These are phyloP conservation scores for Carlito syrichta DNA, from an alignment of 2,113 vertebrate genomes.

Conservation along the genomic window DNA sequence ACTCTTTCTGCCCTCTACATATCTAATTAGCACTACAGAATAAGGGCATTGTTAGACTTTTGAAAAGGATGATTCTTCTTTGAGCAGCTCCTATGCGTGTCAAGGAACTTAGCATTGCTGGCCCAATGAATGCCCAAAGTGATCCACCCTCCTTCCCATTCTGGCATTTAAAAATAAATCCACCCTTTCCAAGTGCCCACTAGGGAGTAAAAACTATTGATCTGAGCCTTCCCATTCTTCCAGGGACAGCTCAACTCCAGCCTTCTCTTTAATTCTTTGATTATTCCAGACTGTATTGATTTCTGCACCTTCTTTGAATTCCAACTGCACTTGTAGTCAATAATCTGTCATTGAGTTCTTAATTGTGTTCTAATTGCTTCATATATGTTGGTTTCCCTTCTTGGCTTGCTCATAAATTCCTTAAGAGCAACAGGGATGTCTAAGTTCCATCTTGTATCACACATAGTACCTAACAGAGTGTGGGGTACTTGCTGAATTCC, in stretches of 20 bases:
- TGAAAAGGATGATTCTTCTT: background rate
- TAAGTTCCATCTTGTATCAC: background rate
- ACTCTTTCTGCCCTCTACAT: background rate
- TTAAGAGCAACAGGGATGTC: background rate
- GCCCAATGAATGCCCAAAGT: background rate
- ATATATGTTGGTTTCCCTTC: background rate
- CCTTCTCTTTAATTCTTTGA: slow-evolving; percentile 31
- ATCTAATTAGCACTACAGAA: background rate
- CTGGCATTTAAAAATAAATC: background rate
- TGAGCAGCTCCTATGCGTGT: background rate
- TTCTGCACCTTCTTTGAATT: slow-evolving; percentile 47
- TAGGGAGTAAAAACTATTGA: background rate
- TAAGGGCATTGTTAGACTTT: background rate
- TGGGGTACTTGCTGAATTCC: background rate
- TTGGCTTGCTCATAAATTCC: background rate
- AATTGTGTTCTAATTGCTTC: slow-evolving; percentile 11
- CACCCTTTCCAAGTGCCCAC: background rate
- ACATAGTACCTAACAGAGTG: background rate
- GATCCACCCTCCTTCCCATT: background rate
- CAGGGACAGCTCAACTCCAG: background rate
- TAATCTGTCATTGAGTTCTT: background rate
- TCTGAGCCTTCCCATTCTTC: background rate
- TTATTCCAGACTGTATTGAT: slow-evolving; percentile 14
- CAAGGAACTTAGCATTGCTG: background rate
- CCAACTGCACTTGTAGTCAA: background rate